Evolutionary conservation across 2,888 invertebrate species (phyloP), one percentile per base, ranked within the genome.

Genomic region (Helobdella robusta): DNA sequence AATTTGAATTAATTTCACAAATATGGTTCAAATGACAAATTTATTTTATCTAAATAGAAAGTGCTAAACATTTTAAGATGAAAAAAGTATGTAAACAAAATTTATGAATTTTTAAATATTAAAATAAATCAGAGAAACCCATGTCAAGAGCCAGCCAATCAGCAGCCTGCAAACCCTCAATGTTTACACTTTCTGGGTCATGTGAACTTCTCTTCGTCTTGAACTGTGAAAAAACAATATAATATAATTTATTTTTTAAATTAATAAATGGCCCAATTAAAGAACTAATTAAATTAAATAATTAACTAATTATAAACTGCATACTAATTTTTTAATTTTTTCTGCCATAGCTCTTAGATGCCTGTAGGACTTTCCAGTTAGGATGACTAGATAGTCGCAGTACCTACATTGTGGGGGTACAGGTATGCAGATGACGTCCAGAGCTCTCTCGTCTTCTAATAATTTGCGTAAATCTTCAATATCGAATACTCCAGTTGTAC

Each of bases 111-210:
- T 25, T 30, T 15, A 5, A 20, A 32, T 34, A 44, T n/a, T 25
- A 1, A 44, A 15, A n/a, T n/a, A 34, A 52, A 32, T 34, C 36
- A 32, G 20, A 50, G 32, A 71, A 68, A 88, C 91, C 91, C 81
- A 93, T 83, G 82, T 94, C 93, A 76, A 94, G 75, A 25, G 91
- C 91, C 79, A 89, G 84, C 93, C 93, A 94, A 73, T 89, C 86
- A 60, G 83, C 83, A 15, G 86, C 86, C 61, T 83, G 80, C 76
- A 84, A 83, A 30, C 91, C 91, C 81, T 91, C 90, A 70, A 91
- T 83, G 73, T 82, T 84, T 0, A 91, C 88, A 73, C 88, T 80
- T 25, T 36, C 28, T 3, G 77, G 71, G 76, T 93, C 91, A 4
- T 61, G 59, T 3, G 67, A 48, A 2, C 60, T 30, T 52, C 73